Evolutionary conservation across 2,113 vertebrate genomes (phyloP).

Genomic region (Loxodonta africana): DNA sequence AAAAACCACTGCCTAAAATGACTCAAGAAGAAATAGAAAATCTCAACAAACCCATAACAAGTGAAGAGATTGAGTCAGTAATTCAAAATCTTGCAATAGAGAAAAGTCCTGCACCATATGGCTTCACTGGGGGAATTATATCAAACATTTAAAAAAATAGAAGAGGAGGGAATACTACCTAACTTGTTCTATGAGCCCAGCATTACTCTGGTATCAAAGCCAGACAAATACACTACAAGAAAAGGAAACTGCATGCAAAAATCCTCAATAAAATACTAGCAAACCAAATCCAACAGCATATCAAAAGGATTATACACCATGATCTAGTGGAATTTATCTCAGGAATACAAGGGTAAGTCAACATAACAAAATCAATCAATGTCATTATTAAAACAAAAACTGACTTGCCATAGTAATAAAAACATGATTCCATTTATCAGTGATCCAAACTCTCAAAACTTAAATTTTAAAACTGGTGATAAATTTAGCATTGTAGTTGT

Average conservation of each 20-base stretch:
- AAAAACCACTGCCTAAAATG: not conserved
- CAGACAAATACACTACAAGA: not conserved
- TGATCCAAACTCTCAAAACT: constrained; percentile 65
- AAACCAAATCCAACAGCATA: not conserved
- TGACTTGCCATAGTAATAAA: constrained; percentile 73
- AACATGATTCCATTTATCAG: constrained; percentile 46
- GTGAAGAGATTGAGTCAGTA: not conserved
- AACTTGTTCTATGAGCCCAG: not conserved
- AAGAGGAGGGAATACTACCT: not conserved
- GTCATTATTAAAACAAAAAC: constrained; percentile 75
- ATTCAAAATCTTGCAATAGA: not conserved
- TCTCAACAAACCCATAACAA: not conserved
- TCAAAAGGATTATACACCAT: not conserved
- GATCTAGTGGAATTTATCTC: not conserved
- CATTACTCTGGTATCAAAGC: not conserved
- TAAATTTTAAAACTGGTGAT: constrained; percentile 20
- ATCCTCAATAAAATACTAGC: not conserved
- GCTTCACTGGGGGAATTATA: not conserved
- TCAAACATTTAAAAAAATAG: not conserved
- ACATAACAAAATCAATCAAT: not conserved
- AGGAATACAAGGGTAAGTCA: not conserved
- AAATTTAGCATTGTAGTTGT: constrained; percentile 22
- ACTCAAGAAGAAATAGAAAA: not conserved
- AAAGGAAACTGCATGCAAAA: not conserved
- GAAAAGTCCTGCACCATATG: not conserved